These are phyloP conservation scores for Tautogolabrus adspersus DNA, from an alignment of 2,113 vertebrate genomes.

Conservation along the genomic window DNA sequence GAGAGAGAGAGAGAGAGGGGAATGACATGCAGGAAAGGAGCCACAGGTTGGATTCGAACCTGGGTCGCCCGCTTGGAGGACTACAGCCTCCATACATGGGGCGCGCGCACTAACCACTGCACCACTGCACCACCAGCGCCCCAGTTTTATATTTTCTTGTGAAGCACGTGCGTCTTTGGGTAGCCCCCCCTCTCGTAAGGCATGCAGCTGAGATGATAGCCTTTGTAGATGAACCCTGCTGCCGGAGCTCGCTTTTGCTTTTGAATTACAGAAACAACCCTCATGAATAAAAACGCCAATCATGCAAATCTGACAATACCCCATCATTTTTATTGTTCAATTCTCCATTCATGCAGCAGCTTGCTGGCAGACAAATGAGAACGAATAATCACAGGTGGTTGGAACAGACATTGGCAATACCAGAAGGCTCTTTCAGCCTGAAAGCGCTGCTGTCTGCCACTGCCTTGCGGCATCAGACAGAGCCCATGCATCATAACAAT, in stretches of 20 bases:
- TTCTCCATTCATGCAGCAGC: slow-evolving; percentile 27
- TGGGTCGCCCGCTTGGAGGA: too few relatives aligned
- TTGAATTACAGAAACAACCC: slow-evolving; percentile 40
- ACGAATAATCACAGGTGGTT: slow-evolving; percentile 57
- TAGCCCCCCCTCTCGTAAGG: slow-evolving; percentile 14
- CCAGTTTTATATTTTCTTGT: slow-evolving; percentile 41
- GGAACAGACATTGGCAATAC: slow-evolving; percentile 36
- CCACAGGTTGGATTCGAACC: too few relatives aligned
- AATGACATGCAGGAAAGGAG: too few relatives aligned
- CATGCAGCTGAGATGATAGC: neutral
- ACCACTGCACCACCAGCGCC: too few relatives aligned
- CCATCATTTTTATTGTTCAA: slow-evolving; percentile 32
- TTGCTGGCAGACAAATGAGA: slow-evolving; percentile 50
- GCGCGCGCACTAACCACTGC: too few relatives aligned
- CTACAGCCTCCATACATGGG: too few relatives aligned
- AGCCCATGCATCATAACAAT: slow-evolving; percentile 53
- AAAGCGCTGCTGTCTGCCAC: slow-evolving; percentile 37
- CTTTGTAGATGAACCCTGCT: slow-evolving; percentile 1
- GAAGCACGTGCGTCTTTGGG: slow-evolving; percentile 30
- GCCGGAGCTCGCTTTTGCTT: slow-evolving; percentile 20
- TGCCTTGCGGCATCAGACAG: slow-evolving; percentile 48
- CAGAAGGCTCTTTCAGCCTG: slow-evolving; percentile 29
- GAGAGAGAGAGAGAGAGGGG: too few relatives aligned
- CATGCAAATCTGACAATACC: slow-evolving; percentile 38
- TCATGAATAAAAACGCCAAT: slow-evolving; percentile 39